These are phyloP conservation scores for Polydesmus complanatus DNA, from an alignment of 2,888 invertebrate genomes.

Conservation along the genomic window DNA sequence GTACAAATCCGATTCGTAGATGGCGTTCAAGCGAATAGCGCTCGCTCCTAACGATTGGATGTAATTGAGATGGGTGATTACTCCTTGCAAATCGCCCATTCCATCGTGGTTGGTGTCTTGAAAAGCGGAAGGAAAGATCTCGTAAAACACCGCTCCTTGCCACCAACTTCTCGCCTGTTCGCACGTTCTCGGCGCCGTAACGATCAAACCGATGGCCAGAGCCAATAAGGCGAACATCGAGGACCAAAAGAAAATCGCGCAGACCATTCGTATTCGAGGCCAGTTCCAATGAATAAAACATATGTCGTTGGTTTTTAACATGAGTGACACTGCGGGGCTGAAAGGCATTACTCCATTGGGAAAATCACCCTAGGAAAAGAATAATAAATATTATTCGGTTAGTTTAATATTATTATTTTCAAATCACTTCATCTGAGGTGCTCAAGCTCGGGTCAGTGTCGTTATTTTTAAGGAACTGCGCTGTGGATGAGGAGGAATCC, in stretches of 20 bases:
- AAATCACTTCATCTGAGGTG: background rate
- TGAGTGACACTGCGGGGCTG: background rate
- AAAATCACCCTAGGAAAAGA: background rate
- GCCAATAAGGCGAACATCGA: constrained; percentile 55
- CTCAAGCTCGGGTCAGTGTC: background rate
- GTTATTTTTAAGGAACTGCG: background rate
- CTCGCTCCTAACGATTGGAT: constrained; percentile 50
- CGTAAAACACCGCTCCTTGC: constrained; percentile 67
- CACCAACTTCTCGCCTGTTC: constrained; percentile 55
- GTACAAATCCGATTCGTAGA: constrained; percentile 55
- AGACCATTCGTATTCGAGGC: constrained; percentile 57
- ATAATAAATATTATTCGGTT: background rate
- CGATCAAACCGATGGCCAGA: constrained; percentile 56
- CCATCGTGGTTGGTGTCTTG: constrained; percentile 53
- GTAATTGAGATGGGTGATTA: constrained; percentile 53
- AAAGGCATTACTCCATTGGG: no score
- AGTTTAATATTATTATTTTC: background rate
- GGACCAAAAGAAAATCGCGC: constrained; percentile 59
- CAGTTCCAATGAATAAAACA: constrained; percentile 64
- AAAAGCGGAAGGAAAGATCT: constrained; percentile 75
- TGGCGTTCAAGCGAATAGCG: constrained; percentile 64
- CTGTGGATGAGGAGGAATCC: background rate
- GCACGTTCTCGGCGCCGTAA: constrained; percentile 48
- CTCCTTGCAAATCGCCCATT: constrained; percentile 67
- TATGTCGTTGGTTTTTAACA: background rate